A percentile compares a stretch with the other conserved stretches of the same genome.
These are phyloP conservation scores for Dendropsophus ebraccatus DNA, from an alignment of 2,113 vertebrate genomes.

Conservation along the genomic window DNA sequence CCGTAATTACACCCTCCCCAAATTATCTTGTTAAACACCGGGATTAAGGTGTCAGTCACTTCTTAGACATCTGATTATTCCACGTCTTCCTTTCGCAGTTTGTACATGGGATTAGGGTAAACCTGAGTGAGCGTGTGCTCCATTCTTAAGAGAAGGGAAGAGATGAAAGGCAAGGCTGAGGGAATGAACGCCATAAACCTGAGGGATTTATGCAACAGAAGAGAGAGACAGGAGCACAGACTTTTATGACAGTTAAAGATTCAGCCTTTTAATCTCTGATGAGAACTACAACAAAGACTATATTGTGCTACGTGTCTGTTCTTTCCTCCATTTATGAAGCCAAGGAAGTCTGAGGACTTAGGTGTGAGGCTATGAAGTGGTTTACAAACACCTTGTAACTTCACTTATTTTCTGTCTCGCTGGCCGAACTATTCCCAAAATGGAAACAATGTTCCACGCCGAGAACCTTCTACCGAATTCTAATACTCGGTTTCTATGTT, in stretches of 20 bases:
- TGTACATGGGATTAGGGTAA: conserved; percentile 42
- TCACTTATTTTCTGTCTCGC: background rate
- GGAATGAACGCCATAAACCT: conserved; percentile 33
- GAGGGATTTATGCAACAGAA: conserved; percentile 43
- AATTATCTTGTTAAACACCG: conserved; percentile 34
- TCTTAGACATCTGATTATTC: conserved; percentile 32
- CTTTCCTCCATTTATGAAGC: conserved; percentile 32
- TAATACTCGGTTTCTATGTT: background rate
- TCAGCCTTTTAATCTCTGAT: conserved; percentile 55
- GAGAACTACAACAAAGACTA: conserved; percentile 53
- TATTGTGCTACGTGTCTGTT: conserved; percentile 48
- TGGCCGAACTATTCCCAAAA: background rate
- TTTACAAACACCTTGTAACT: conserved; percentile 17
- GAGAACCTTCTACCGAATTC: background rate
- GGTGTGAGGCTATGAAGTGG: conserved; percentile 40
- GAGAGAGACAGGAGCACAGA: conserved; percentile 47
- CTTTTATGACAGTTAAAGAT: conserved; percentile 53
- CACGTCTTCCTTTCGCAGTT: background rate
- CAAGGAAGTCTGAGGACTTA: conserved; percentile 42
- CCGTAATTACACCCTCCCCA: background rate
- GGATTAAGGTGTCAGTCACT: conserved; percentile 47
- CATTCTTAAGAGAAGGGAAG: conserved; percentile 61
- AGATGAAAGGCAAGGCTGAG: conserved; percentile 53
- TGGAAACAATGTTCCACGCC: background rate
- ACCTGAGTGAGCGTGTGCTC: background rate